These are phyloP conservation scores for Sialis lutaria DNA, from an alignment of 2,888 invertebrate species.

Conservation along the genomic window DNA sequence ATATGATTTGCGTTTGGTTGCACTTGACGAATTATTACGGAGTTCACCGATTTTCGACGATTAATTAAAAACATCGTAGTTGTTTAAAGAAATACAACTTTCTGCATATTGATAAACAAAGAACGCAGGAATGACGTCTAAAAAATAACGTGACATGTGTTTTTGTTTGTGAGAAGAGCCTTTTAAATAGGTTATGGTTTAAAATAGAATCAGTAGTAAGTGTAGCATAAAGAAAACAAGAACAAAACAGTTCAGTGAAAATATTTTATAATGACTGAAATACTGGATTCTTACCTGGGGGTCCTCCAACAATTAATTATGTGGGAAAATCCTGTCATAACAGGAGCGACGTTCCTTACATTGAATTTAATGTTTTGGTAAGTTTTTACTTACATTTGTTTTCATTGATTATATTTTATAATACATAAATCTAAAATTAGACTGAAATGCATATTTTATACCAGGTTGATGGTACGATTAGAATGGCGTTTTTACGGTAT, in stretches of 20 bases:
- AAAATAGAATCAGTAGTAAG: not conserved
- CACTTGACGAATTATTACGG: not conserved
- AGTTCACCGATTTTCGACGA: not conserved
- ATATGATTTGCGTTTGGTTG: too few relatives aligned
- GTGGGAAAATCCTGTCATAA: conserved; percentile 24
- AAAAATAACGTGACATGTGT: not conserved
- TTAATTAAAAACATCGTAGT: conserved; percentile 1
- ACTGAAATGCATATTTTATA: conserved; percentile 10
- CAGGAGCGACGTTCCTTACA: conserved; percentile 19
- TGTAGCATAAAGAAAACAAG: not conserved
- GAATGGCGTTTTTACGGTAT: conserved; percentile 25
- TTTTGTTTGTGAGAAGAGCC: not conserved
- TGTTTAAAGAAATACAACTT: not conserved
- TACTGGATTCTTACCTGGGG: not conserved
- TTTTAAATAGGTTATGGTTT: not conserved
- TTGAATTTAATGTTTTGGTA: conserved; percentile 26
- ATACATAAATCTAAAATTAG: not conserved
- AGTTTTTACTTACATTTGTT: conserved; percentile 11
- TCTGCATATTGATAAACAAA: not conserved
- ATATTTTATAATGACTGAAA: not conserved
- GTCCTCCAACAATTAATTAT: conserved; percentile 15
- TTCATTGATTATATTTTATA: not conserved
- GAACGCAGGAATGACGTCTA: not conserved
- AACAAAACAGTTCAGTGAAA: not conserved
- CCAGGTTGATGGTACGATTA: conserved; percentile 22